Conservation (phyloP, 2,113 vertebrate genomes). For the Chloropsis cyanopogon region DNA sequence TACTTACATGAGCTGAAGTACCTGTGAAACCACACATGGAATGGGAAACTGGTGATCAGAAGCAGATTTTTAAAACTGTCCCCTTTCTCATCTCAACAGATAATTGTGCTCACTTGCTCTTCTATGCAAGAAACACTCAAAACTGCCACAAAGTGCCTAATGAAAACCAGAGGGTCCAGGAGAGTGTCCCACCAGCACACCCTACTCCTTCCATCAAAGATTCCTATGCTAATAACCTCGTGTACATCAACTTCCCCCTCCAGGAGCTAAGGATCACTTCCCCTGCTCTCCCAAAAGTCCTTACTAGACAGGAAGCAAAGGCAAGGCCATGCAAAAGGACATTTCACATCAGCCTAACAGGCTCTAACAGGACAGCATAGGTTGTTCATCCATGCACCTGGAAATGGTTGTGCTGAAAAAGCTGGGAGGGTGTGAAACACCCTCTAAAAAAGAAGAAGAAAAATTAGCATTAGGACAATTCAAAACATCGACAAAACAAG, state of each 20-base stretch:
- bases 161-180: background rate
- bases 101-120: fast-evolving
- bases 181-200: background rate
- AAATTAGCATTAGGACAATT: background rate
- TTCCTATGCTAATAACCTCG: fast-evolving
- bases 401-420: background rate
- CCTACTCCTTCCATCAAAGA: background rate
- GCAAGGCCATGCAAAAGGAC: background rate
- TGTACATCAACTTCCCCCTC: background rate
- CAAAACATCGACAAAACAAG: background rate
- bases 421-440: background rate
- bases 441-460: background rate
- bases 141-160: background rate
- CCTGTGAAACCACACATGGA: background rate
- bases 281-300: background rate
- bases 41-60: background rate
- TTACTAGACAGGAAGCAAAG: background rate
- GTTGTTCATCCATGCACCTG: background rate
- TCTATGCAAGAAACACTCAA: background rate
- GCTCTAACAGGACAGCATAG: background rate
- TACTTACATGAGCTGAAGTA: background rate
- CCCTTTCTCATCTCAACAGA: background rate
- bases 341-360: background rate
- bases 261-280: background rate
- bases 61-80: background rate